phyloP scores from a whole-genome alignment of 1,140 invertebrate genomes.

The Ephestia elutella region DNA sequence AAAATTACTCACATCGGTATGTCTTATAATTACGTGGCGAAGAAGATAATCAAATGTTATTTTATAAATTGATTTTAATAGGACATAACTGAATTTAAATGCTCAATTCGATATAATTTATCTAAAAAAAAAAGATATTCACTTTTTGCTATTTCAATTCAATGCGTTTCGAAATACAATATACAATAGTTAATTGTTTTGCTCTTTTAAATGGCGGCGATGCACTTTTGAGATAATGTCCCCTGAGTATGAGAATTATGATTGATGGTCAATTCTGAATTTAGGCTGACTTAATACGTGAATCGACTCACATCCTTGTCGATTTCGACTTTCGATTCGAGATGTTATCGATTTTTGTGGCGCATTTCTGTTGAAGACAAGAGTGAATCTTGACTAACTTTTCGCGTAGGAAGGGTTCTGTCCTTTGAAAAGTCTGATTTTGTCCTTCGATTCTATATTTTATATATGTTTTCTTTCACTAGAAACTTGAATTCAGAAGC shows the following conservation, averaged over 20 bases:
- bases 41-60: too few species aligned
- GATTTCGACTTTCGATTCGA: slow-evolving; percentile 17
- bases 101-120: background rate
- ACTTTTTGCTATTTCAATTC: slow-evolving; percentile 45
- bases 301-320: slow-evolving; percentile 45
- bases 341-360: slow-evolving; percentile 27
- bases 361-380: slow-evolving; percentile 34
- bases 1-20: too few species aligned
- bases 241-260: slow-evolving; percentile 43
- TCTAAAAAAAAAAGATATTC: slow-evolving; percentile 32
- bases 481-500: too few species aligned
- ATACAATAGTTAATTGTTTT: slow-evolving; percentile 65
- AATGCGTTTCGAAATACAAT: slow-evolving; percentile 45
- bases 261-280: slow-evolving; percentile 50
- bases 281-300: slow-evolving; percentile 50
- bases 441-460: too few species aligned
- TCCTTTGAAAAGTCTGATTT: too few species aligned
- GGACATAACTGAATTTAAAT: background rate
- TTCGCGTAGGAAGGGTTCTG: too few species aligned
- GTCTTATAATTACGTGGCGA: too few species aligned
- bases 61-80: too few species aligned
- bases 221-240: slow-evolving; percentile 48
- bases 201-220: slow-evolving; percentile 23
- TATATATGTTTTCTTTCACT: too few species aligned
- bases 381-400: too few species aligned